Evolutionary conservation across 2,113 vertebrate species (phyloP).

Genomic region (Phalacrocorax carbo): DNA sequence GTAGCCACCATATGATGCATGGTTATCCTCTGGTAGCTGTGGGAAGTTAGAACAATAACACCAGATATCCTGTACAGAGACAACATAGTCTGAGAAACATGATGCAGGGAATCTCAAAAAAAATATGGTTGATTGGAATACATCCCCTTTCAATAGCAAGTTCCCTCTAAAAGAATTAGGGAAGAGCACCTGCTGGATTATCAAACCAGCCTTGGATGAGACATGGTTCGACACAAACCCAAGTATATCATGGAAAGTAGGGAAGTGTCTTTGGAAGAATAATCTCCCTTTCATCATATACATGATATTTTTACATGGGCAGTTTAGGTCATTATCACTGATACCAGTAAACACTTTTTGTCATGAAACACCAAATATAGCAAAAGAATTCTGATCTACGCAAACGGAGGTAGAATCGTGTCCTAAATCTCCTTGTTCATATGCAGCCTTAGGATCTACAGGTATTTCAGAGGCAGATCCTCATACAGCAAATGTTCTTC

Average conservation of each 20-base stretch:
- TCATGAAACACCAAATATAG: neutral
- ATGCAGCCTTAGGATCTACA: neutral
- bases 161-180: neutral
- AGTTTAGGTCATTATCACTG: neutral
- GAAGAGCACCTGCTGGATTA: neutral
- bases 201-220: neutral
- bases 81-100: neutral
- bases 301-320: neutral
- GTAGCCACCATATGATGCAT: neutral
- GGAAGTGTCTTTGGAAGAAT: neutral
- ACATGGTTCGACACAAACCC: neutral
- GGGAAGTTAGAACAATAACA: rapidly evolving
- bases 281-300: neutral
- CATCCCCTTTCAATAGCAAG: neutral
- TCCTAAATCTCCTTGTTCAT: neutral
- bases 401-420: neutral
- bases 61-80: neutral
- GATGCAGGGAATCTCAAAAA: neutral
- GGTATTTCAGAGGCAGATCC: neutral
- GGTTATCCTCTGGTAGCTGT: neutral
- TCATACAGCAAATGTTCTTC: neutral
- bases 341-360: neutral
- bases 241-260: neutral
- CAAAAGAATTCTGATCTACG: neutral
- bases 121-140: neutral